Percentiles rank a stretch among this genome's conserved stretches.
phyloP scores from a whole-genome alignment of 2,797 vertebrate genomes.

The Ceryle rudis region DNA sequence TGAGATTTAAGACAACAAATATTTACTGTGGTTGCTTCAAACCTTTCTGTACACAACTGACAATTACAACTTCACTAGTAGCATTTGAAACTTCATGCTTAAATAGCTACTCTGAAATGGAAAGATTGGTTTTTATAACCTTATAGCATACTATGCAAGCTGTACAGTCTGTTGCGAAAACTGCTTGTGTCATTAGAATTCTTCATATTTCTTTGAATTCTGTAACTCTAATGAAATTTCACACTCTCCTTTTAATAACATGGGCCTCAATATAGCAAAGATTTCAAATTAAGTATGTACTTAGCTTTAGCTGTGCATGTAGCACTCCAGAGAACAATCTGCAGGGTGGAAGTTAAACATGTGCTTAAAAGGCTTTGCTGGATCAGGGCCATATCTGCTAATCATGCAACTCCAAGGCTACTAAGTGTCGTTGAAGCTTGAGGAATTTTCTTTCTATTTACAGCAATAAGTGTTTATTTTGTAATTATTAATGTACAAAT shows the following conservation, averaged over 20 bases:
- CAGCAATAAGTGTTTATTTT: rapidly evolving
- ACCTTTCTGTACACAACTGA: slow-evolving; percentile 35
- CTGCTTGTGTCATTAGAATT: neutral
- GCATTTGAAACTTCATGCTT: neutral
- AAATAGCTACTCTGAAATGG: neutral
- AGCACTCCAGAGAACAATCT: neutral
- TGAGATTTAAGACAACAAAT: slow-evolving; percentile 40
- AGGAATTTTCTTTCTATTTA: neutral
- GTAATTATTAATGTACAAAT: neutral
- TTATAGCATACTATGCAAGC: neutral
- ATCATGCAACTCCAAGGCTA: neutral
- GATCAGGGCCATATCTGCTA: neutral
- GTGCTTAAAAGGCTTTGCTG: neutral
- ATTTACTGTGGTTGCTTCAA: slow-evolving; percentile 15
- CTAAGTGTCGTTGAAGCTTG: neutral
- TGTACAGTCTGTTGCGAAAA: neutral
- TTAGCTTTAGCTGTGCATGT: neutral
- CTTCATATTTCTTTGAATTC: neutral
- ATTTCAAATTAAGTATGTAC: neutral
- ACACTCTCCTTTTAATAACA: neutral
- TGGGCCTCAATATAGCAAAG: neutral
- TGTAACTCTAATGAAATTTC: neutral
- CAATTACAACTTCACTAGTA: neutral
- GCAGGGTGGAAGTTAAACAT: neutral
- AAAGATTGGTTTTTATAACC: neutral